Evolutionary conservation across 2,888 invertebrate genomes (phyloP).

Genomic region (Drosophila sordidapex): DNA sequence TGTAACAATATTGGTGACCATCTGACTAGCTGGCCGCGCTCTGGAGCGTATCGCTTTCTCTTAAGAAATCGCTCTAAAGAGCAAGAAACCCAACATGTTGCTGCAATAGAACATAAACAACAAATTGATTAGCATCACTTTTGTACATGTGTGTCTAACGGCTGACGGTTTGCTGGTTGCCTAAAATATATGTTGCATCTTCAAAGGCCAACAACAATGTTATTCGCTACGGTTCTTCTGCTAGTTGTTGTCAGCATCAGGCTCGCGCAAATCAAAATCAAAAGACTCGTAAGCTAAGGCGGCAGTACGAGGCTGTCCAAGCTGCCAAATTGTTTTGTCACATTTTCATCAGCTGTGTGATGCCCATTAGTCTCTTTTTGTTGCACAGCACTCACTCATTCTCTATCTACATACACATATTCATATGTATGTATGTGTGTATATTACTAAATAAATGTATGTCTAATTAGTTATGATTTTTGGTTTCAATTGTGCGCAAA

Average conservation of each 20-base stretch:
- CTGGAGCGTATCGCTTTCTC: constrained; percentile 48
- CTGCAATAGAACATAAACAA: constrained; percentile 48
- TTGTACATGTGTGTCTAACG: constrained; percentile 11
- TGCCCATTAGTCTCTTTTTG: constrained; percentile 33
- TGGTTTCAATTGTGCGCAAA: constrained; percentile 45
- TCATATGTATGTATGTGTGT: not conserved
- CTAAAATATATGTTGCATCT: constrained; percentile 32
- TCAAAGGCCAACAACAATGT: constrained; percentile 15
- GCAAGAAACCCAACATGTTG: constrained; percentile 2
- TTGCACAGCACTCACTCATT: constrained; percentile 14
- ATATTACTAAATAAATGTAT: constrained; percentile 63
- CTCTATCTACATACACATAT: not conserved
- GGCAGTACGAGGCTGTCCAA: constrained; percentile 67
- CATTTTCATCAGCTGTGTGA: constrained; percentile 65
- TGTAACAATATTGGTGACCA: constrained; percentile 22
- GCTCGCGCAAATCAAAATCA: constrained; percentile 48
- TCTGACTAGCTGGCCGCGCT: constrained; percentile 29
- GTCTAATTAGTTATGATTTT: constrained; percentile 79
- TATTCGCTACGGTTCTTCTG: constrained; percentile 1
- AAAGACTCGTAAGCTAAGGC: constrained; percentile 18
- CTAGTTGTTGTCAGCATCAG: constrained; percentile 32
- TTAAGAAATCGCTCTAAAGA: constrained; percentile 43
- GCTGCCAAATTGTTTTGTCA: constrained; percentile 76
- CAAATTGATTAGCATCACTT: constrained; percentile 2
- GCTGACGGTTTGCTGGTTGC: constrained; percentile 5